Evolutionary conservation across 1,140 invertebrate species (phyloP).

Genomic region (Drosophila bocki): DNA sequence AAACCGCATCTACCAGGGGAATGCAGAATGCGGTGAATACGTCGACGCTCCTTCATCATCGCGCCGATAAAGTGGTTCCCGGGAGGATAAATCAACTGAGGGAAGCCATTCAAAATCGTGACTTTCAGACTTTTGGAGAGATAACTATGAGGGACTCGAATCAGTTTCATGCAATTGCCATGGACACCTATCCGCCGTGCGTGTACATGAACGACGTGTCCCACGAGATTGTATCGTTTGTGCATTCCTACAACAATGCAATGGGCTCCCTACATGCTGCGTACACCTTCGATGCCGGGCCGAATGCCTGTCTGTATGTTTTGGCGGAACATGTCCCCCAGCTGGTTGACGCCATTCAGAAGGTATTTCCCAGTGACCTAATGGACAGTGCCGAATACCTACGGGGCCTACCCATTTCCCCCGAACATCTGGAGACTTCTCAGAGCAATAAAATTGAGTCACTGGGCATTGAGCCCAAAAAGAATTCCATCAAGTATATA

Average conservation of each 20-base stretch:
- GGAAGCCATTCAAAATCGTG: constrained; percentile 90
- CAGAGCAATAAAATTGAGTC: constrained; percentile 2
- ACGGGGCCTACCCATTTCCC: constrained; percentile 86
- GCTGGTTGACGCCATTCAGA: constrained; percentile 88
- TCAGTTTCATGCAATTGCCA: constrained; percentile 97
- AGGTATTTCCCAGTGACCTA: constrained; percentile 89
- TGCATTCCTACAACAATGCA: constrained; percentile 93
- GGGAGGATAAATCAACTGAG: constrained; percentile 86
- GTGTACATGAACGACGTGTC: constrained; percentile 96
- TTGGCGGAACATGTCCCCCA: constrained; percentile 91
- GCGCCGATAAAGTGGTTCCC: constrained; percentile 91
- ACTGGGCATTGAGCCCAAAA: constrained; percentile 56
- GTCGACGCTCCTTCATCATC: constrained; percentile 92
- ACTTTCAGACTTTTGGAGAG: constrained; percentile 96
- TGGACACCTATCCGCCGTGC: constrained; percentile 98
- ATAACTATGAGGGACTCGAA: constrained; percentile 99
- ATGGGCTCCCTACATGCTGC: constrained; percentile 89
- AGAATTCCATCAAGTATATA: constrained; percentile 91
- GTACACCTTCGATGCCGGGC: constrained; percentile 99
- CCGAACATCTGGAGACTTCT: not conserved
- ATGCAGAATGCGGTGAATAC: constrained; percentile 95
- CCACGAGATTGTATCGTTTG: constrained; percentile 90
- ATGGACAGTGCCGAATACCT: constrained; percentile 86
- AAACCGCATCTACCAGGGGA: constrained; percentile 94
- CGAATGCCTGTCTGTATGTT: constrained; percentile 97